Conservation (phyloP, 2,888 invertebrate species). For the Mimas tiliae region DNA sequence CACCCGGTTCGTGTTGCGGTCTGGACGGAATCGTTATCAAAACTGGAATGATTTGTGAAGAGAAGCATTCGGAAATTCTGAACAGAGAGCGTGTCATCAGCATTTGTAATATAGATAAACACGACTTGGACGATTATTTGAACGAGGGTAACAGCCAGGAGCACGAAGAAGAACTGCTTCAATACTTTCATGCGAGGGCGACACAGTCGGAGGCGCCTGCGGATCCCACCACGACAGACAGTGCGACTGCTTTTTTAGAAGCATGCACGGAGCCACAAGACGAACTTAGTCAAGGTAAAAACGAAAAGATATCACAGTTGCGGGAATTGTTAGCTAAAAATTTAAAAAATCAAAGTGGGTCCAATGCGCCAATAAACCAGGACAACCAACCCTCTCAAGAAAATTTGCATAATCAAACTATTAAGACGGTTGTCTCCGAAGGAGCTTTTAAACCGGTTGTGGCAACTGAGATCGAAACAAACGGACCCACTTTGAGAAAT, state of each 20-base stretch:
- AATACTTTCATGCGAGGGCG: constrained; percentile 89
- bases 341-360: constrained; percentile 79
- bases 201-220: constrained; percentile 56
- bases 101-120: constrained; percentile 91
- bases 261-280: constrained; percentile 74
- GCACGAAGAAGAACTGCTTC: constrained; percentile 93
- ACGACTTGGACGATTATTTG: constrained; percentile 92
- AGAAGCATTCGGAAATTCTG: constrained; percentile 82
- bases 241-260: constrained; percentile 70
- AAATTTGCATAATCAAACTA: constrained; percentile 53
- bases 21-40: constrained; percentile 75
- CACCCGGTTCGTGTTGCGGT: constrained; percentile 81
- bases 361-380: constrained; percentile 55
- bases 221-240: constrained; percentile 38
- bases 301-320: constrained; percentile 89
- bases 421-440: constrained; percentile 56
- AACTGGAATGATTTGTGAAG: constrained; percentile 77
- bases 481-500: constrained; percentile 51
- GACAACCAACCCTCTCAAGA: constrained; percentile 51
- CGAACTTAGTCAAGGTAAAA: constrained; percentile 81
- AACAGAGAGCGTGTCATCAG: constrained; percentile 89
- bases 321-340: constrained; percentile 89
- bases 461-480: constrained; percentile 49
- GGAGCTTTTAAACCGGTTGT: constrained; percentile 68
- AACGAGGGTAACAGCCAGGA: constrained; percentile 90